A percentile compares a stretch with the other conserved stretches of the same genome.
Conservation (phyloP, 2,888 invertebrate species). For the Itoplectis maculator region DNA sequence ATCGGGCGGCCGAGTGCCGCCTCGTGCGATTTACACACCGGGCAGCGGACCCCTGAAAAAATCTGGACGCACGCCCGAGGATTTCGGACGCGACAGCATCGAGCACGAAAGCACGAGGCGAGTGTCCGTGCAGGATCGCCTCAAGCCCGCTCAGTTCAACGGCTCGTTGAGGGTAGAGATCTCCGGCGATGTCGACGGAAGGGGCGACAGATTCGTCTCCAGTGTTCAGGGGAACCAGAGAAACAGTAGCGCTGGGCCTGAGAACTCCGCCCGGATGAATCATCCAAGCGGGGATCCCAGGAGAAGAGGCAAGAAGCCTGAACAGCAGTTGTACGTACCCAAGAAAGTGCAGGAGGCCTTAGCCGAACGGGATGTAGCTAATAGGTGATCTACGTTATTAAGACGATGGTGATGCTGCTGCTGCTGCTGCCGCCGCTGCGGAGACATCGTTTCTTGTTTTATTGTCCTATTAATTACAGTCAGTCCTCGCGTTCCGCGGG, state of each 20-base stretch:
- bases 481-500: not conserved
- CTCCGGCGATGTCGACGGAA: slow-evolving; percentile 26
- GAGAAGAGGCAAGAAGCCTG: slow-evolving; percentile 86
- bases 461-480: slow-evolving; percentile 18
- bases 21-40: slow-evolving; percentile 90
- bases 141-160: slow-evolving; percentile 76
- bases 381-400: slow-evolving; percentile 76
- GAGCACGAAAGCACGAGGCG: slow-evolving; percentile 76
- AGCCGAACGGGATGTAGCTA: slow-evolving; percentile 81
- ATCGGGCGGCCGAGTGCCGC: slow-evolving; percentile 88
- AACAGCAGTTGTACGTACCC: slow-evolving; percentile 86
- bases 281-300: slow-evolving; percentile 75
- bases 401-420: slow-evolving; percentile 32
- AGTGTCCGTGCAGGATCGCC: slow-evolving; percentile 79
- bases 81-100: slow-evolving; percentile 85
- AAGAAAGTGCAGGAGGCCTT: slow-evolving; percentile 84
- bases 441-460: slow-evolving; percentile 6
- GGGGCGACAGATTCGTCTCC: slow-evolving; percentile 52
- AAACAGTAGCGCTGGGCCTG: slow-evolving; percentile 75
- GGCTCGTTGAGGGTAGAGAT: slow-evolving; percentile 73
- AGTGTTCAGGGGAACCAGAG: slow-evolving; percentile 68
- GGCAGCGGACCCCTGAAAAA: slow-evolving; percentile 91
- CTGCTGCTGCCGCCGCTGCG: slow-evolving; percentile 19
- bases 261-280: slow-evolving; percentile 74
- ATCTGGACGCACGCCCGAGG: slow-evolving; percentile 87